These are phyloP conservation scores for Eufriesea mexicana DNA, from an alignment of 1,140 invertebrate genomes.

Conservation along the genomic window DNA sequence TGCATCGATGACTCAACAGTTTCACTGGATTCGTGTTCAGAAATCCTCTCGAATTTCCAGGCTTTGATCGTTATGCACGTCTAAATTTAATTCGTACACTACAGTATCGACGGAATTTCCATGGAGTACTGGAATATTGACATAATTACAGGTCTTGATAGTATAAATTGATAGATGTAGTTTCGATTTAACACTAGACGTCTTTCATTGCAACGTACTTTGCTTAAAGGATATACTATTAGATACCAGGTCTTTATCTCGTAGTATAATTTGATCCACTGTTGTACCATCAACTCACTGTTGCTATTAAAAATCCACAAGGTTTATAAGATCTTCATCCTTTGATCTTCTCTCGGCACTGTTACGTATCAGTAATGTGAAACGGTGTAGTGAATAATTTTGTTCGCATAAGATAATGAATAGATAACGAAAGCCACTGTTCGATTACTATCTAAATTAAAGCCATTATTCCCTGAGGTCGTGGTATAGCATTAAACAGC, in stretches of 20 bases:
- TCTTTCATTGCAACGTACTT: not conserved
- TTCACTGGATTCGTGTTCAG: not conserved
- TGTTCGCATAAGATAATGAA: not conserved
- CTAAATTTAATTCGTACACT: slow-evolving; percentile 1
- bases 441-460: slow-evolving; percentile 35
- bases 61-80: not conserved
- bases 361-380: no score
- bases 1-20: not conserved
- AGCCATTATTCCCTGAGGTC: not conserved
- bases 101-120: not conserved
- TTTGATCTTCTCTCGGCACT: not conserved
- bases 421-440: not conserved
- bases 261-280: not conserved
- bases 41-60: not conserved
- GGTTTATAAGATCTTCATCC: not conserved
- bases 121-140: not conserved
- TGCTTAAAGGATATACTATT: not conserved
- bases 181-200: not conserved
- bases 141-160: not conserved
- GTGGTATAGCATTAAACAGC: not conserved
- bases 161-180: not conserved
- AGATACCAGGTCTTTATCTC: not conserved
- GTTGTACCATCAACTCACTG: not conserved
- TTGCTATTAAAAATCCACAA: not conserved
- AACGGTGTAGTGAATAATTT: not conserved